These are phyloP conservation scores for Turdus rufiventris DNA, from an alignment of 2,113 vertebrate species.

Conservation along the genomic window DNA sequence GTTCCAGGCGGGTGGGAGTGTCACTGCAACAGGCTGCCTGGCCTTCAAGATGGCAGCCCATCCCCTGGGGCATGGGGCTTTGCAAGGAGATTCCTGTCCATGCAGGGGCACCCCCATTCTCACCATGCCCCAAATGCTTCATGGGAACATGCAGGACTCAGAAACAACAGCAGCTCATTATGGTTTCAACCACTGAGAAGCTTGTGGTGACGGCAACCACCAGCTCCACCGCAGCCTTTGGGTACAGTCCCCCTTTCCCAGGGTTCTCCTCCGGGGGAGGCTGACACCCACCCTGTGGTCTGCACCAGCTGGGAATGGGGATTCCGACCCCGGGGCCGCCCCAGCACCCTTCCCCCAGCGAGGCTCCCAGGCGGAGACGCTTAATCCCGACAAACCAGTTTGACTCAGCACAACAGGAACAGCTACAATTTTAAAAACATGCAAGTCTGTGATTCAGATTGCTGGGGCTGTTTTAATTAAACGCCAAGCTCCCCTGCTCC, in stretches of 20 bases:
- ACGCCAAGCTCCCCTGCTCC: constrained; percentile 53
- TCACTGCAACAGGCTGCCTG: not conserved
- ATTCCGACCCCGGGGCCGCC: not conserved
- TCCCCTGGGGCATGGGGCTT: not conserved
- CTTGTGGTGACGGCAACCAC: not conserved
- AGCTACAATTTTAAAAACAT: constrained; percentile 79
- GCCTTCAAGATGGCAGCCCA: not conserved
- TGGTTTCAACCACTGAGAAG: not conserved
- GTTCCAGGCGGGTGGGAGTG: not conserved
- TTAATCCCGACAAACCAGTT: constrained; percentile 82
- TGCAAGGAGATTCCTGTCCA: not conserved
- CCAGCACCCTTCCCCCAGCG: constrained; percentile 18
- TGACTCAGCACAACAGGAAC: constrained; percentile 79
- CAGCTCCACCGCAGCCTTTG: not conserved
- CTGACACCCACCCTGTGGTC: not conserved
- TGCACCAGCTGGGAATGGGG: not conserved
- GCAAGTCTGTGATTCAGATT: constrained; percentile 77
- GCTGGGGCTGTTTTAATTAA: constrained; percentile 77
- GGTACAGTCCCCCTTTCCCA: not conserved
- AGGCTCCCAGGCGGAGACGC: constrained; percentile 56
- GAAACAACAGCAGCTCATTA: not conserved
- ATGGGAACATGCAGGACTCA: not conserved
- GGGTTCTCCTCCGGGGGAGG: not conserved
- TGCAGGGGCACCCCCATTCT: not conserved
- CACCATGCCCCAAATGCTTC: not conserved